Base-by-base conservation (phyloP, 2,888 invertebrate species). In the Dynastes hyllus region DNA sequence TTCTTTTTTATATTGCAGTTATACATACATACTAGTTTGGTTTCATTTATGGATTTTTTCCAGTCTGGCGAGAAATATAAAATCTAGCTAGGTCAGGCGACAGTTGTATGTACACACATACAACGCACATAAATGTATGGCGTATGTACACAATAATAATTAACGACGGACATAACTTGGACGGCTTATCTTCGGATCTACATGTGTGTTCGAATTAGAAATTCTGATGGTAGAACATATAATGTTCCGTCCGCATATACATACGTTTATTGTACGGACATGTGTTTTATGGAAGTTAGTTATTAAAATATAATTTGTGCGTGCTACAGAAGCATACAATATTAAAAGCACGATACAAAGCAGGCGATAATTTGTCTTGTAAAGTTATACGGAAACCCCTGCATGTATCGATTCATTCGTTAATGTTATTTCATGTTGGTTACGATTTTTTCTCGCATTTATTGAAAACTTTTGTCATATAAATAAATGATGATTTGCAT, bases 121-220 rank as follows among this genome's bases (percentile, higher is more conserved):
- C 53, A 32, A 55, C 51, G 29, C 45, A 71, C 22, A 73, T 73
- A 73, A 73, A 73, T 73, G 58, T 58, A 37, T 58, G 40, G 58
- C 58, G 58, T 58, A 37, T 58, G 40, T 58, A 73, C 22, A 73
- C 58, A 73, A 45, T 73, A 73, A 73, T 73, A 61, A 73, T 73
- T 73, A 73, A 73, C 45, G 45, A 32, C 40, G 73, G 58, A 73
- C 40, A 73, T 73, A 73, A 16, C 73, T 58, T 37, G 73, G 37
- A 40, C 40, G 40, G 58, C 73, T 85, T 86, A 85, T 86, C 85
- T 84, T 80, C 78, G 82, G 77, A 86, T 87, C 87, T 82, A 84
- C 86, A 85, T 86, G 86, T 86, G 86, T 85, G 86, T 86, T 84
- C 86, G 85, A 86, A 86, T 86, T 85, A 86, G 80, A 83, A 85